These are phyloP conservation scores for Melanostigma gelatinosum DNA, from an alignment of 2,113 vertebrate genomes.

Conservation along the genomic window DNA sequence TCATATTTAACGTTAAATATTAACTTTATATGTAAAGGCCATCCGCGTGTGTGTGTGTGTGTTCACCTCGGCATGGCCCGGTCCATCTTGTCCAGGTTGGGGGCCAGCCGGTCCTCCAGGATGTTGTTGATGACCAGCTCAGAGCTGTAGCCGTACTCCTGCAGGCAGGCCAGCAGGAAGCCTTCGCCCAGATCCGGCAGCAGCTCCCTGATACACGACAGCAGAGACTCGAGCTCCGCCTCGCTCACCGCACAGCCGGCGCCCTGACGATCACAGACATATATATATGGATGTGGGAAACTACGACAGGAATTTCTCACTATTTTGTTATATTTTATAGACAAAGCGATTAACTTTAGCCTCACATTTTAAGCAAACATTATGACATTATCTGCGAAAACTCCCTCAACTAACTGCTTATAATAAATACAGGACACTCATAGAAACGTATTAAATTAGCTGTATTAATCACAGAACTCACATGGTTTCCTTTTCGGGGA, in stretches of 20 bases:
- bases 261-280: conserved; percentile 58
- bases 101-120: conserved; percentile 89
- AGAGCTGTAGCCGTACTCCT: conserved; percentile 86
- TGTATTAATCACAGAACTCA: conserved; percentile 40
- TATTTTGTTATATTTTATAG: too few relatives aligned
- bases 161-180: conserved; percentile 93
- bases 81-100: conserved; percentile 86
- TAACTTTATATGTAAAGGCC: not conserved
- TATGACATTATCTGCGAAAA: too few relatives aligned
- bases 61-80: conserved; percentile 87
- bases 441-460: not conserved
- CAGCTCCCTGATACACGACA: conserved; percentile 92
- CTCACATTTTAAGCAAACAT: too few relatives aligned
- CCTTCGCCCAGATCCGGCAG: conserved; percentile 94
- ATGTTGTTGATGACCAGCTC: conserved; percentile 97
- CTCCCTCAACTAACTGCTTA: not conserved
- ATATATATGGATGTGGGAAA: too few relatives aligned
- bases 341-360: too few relatives aligned
- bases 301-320: too few relatives aligned
- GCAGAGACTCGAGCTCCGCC: conserved; percentile 91
- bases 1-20: too few relatives aligned
- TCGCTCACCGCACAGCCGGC: conserved; percentile 74
- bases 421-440: not conserved
- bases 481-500: conserved; percentile 67
- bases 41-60: not conserved